A percentile compares a stretch with the other conserved stretches of the same genome.
These are phyloP conservation scores for Stenichneumon culpator DNA, from an alignment of 2,888 invertebrate species.

Conservation along the genomic window DNA sequence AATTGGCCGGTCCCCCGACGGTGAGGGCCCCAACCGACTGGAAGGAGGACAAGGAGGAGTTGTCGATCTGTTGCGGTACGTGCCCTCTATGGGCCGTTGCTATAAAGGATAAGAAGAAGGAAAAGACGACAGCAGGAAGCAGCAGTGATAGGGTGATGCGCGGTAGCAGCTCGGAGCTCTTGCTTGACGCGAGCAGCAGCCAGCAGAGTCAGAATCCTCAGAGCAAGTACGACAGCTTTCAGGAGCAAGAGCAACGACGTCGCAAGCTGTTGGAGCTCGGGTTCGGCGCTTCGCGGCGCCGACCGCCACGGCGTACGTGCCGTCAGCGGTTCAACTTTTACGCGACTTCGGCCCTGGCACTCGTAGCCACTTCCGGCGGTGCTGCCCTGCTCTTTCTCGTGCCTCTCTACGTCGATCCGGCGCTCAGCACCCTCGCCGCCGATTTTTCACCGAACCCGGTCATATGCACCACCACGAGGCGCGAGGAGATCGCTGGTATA, in stretches of 20 bases:
- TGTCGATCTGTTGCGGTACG: slow-evolving; percentile 59
- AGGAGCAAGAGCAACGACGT: slow-evolving; percentile 82
- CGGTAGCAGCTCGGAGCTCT: slow-evolving; percentile 92
- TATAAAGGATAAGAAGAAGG: slow-evolving; percentile 44
- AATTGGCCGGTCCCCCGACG: slow-evolving; percentile 9
- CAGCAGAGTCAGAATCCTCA: slow-evolving; percentile 87
- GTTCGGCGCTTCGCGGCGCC: slow-evolving; percentile 84
- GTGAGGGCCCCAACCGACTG: neutral
- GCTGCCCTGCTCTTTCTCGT: slow-evolving; percentile 91
- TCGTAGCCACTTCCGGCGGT: slow-evolving; percentile 90
- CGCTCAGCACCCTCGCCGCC: slow-evolving; percentile 89
- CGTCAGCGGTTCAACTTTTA: slow-evolving; percentile 91
- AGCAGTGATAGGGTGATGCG: slow-evolving; percentile 86
- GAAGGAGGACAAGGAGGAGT: slow-evolving; percentile 16
- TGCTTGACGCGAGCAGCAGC: slow-evolving; percentile 91
- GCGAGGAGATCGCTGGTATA: slow-evolving; percentile 90
- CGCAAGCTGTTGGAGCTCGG: slow-evolving; percentile 84
- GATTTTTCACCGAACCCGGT: slow-evolving; percentile 92
- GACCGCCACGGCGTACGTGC: slow-evolving; percentile 86
- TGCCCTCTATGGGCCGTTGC: slow-evolving; percentile 23
- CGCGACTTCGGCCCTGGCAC: slow-evolving; percentile 90
- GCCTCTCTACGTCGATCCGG: slow-evolving; percentile 90
- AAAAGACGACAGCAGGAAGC: slow-evolving; percentile 13
- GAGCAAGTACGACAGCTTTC: slow-evolving; percentile 86
- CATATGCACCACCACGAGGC: slow-evolving; percentile 90